A percentile compares a stretch with the other conserved stretches of the same genome.
Evolutionary conservation across 2,888 invertebrate species (phyloP).

Genomic region (Lucinisca nassula): DNA sequence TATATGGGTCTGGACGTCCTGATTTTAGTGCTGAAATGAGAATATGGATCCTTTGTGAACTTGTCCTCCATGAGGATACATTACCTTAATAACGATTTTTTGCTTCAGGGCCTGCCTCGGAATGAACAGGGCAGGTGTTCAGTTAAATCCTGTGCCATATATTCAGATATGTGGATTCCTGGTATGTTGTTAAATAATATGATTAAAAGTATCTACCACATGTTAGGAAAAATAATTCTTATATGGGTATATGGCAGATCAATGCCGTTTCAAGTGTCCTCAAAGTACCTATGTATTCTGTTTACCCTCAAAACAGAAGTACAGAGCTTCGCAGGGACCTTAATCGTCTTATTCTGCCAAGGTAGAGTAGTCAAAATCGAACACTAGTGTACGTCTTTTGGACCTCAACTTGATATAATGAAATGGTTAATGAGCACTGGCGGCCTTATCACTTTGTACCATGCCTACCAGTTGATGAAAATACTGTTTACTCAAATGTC

Average conservation of each 20-base stretch:
- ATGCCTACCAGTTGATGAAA: not conserved
- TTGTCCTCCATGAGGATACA: conserved; percentile 15
- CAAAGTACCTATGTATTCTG: not conserved
- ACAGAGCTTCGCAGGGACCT: not conserved
- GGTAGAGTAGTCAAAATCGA: not conserved
- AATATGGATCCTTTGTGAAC: conserved; percentile 46
- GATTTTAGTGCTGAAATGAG: conserved; percentile 40
- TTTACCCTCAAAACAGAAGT: not conserved
- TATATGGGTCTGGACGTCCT: conserved; percentile 35
- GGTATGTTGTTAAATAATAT: not conserved
- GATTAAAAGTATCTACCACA: not conserved
- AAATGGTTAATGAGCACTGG: not conserved
- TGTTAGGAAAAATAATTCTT: not conserved
- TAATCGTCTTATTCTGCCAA: not conserved
- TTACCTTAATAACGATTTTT: conserved; percentile 33
- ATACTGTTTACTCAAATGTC: not conserved
- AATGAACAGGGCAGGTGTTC: too few relatives aligned
- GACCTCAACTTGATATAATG: not conserved
- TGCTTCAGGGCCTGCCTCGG: not conserved
- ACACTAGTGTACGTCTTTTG: not conserved
- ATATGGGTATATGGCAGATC: not conserved
- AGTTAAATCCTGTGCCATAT: not conserved
- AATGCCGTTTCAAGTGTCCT: not conserved
- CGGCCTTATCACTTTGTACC: not conserved
- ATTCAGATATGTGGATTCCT: not conserved